phyloP scores from a whole-genome alignment of 2,797 vertebrate species.

The Petrocephalus sullivani region DNA sequence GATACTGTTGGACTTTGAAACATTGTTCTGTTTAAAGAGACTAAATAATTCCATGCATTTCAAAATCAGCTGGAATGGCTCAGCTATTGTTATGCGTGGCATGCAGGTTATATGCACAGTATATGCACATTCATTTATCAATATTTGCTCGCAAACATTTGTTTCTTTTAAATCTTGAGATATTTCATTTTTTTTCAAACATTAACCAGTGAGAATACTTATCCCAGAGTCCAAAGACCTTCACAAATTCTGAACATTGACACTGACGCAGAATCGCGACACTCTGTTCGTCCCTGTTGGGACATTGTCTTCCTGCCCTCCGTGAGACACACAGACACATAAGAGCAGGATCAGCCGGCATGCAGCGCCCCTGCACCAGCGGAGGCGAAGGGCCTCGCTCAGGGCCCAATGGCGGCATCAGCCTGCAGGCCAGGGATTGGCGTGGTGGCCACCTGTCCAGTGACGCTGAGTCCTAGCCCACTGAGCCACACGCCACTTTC shows the following conservation, averaged over 20 bases:
- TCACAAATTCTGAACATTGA: conserved; percentile 12
- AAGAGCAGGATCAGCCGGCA: neutral
- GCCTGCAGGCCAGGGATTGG: too few relatives aligned
- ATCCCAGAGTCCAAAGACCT: conserved; percentile 19
- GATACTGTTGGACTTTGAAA: conserved; percentile 18
- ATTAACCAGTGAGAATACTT: conserved; percentile 24
- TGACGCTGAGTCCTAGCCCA: neutral
- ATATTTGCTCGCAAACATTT: conserved; percentile 3
- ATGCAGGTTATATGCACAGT: neutral
- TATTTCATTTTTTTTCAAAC: conserved; percentile 18
- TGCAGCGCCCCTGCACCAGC: neutral
- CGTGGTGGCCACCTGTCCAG: too few relatives aligned
- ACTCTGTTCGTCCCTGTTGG: neutral
- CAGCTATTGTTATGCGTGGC: neutral
- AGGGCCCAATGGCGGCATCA: too few relatives aligned
- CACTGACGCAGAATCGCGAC: neutral
- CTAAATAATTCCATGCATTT: neutral
- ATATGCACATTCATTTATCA: neutral
- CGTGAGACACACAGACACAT: neutral
- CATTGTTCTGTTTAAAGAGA: neutral
- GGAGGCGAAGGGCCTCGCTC: too few relatives aligned
- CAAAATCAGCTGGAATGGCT: neutral
- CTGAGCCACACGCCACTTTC: neutral
- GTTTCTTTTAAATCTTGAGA: conserved; percentile 12
- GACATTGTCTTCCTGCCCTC: neutral